These are phyloP conservation scores for Dendrophyllia cribrosa DNA, from an alignment of 64 coral and sea anemone species.

Conservation along the genomic window DNA sequence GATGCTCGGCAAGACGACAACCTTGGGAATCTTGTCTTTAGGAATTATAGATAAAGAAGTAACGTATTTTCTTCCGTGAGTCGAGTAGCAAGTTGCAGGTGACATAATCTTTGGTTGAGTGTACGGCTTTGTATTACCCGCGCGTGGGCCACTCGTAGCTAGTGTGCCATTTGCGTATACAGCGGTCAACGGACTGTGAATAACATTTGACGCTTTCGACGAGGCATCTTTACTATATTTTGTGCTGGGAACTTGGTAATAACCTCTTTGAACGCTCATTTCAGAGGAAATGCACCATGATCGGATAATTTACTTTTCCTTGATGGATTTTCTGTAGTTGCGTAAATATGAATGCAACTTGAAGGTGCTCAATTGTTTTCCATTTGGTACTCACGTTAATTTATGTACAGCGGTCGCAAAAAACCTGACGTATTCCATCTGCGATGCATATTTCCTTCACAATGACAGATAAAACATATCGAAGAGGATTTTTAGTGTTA, in stretches of 20 bases:
- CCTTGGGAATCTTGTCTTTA: constrained; percentile 27
- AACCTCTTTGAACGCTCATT: constrained; percentile 30
- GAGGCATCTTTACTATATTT: background rate
- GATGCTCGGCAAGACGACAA: constrained; percentile 36
- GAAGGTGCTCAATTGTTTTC: constrained; percentile 9
- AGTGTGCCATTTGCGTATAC: background rate
- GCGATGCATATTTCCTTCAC: background rate
- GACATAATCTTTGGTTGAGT: constrained; percentile 49
- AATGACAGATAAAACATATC: background rate
- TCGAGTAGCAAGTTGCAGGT: background rate
- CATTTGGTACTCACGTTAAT: background rate
- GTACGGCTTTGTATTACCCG: background rate
- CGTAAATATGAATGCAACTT: background rate
- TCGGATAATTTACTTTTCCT: background rate
- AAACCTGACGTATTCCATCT: background rate
- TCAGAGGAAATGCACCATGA: background rate
- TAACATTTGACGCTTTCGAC: background rate
- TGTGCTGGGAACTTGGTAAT: background rate
- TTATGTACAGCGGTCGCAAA: constrained; percentile 7
- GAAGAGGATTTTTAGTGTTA: background rate
- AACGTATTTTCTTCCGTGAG: constrained; percentile 19
- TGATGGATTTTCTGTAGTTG: background rate
- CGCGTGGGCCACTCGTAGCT: background rate
- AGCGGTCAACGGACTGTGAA: background rate
- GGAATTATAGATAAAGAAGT: constrained; percentile 24